Percentiles rank a stretch among this genome's conserved stretches.
Conservation (phyloP, 2,113 vertebrate genomes). For the Eclectus roratus region DNA sequence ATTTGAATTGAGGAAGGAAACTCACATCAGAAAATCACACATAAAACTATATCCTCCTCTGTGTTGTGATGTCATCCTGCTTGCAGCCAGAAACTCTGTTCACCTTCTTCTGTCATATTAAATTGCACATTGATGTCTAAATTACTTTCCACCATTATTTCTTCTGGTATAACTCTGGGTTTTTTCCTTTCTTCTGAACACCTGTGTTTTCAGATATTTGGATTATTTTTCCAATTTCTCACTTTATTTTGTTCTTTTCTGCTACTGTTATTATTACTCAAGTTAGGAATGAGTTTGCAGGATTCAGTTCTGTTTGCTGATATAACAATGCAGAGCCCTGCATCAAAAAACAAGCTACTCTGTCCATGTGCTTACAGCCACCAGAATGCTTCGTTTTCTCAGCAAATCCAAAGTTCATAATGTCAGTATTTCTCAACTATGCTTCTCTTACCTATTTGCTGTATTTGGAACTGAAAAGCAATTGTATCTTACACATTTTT, state of each 20-base stretch:
- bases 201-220: slow-evolving; percentile 33
- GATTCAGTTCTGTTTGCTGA: not conserved
- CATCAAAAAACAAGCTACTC: not conserved
- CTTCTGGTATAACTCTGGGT: not conserved
- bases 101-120: slow-evolving; percentile 27
- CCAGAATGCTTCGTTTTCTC: not conserved
- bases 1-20: slow-evolving; percentile 38
- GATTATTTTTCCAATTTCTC: slow-evolving; percentile 11
- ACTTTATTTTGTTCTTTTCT: not conserved
- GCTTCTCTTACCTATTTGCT: not conserved
- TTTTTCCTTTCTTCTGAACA: slow-evolving; percentile 26
- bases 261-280: not conserved
- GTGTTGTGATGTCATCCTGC: slow-evolving; percentile 20
- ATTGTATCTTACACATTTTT: not conserved
- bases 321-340: not conserved
- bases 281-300: not conserved
- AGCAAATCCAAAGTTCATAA: not conserved
- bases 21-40: slow-evolving; percentile 20
- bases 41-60: slow-evolving; percentile 32
- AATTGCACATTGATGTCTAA: slow-evolving; percentile 27
- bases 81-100: not conserved
- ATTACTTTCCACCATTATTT: slow-evolving; percentile 30
- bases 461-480: slow-evolving; percentile 13
- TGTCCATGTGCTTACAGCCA: not conserved
- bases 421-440: not conserved